Evolutionary conservation across 2,113 vertebrate genomes (phyloP), one percentile per base, ranked within the genome.

Genomic region (Gobio gobio): DNA sequence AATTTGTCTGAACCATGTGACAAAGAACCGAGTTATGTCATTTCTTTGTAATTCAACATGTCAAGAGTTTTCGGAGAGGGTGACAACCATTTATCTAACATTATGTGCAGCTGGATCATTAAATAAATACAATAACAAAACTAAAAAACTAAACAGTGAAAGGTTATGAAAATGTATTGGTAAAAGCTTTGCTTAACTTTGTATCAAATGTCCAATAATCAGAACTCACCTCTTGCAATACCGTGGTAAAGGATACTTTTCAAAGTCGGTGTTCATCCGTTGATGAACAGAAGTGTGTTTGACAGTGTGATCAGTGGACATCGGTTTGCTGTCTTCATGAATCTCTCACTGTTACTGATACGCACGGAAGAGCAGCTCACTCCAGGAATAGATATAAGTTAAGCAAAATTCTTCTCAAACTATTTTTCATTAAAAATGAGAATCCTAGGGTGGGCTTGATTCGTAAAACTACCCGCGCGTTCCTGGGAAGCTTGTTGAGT

Each of bases 211-310:
- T 47, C 22, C 12, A 20, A 72, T n/a, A 72, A 73, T 3, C 12
- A 56, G 10, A 61, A 51, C 79, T 68, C 24, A 82, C 79, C 79
- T 82, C 18, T 82, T 82, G 61, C 16, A 81, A 33, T 33, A 36
- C 2, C 61, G 61, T 7, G 78, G 59, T 64, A 64, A 80, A 64
- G 24, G 45, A 64, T 82, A 18, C 43, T 49, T 68, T 24, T 66
- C 63, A 13, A 29, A 22, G 61, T 81, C 24, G 61, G 78, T 33
- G 79, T 82, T 82, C 59, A 82, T 79, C 36, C 14, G 77, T 43
- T 45, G 58, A 47, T 47, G 77, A 24, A 18, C 77, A 18, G 58
- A 79, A 59, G 54, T 40, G 5, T 43, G 54, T 78, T 78, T 13
- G 10, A 40, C 54, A 43, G 54, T 47, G 77, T 63, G 9, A 45